A percentile compares a stretch with the other conserved stretches of the same genome.
Evolutionary conservation across 64 coral and sea anemone species (phyloP).

Genomic region (Astreopora myriophthalma): DNA sequence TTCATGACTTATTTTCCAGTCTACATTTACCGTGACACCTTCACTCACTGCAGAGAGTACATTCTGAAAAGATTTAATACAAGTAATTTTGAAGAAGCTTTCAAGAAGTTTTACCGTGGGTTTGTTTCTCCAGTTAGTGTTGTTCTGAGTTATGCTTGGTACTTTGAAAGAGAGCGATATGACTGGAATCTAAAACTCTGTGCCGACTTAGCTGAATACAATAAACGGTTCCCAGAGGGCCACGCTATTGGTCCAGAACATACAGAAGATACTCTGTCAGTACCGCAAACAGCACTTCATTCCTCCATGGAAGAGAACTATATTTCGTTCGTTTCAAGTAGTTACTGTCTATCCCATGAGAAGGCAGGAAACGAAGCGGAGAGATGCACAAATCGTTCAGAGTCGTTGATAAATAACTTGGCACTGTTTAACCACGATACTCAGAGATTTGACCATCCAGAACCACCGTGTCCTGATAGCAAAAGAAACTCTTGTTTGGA

Average conservation of each 20-base stretch:
- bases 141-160: conserved; percentile 35
- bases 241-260: conserved; percentile 18
- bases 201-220: not conserved
- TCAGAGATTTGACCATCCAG: not conserved
- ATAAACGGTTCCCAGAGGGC: not conserved
- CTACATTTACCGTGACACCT: too few species aligned
- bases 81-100: too few species aligned
- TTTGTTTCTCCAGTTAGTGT: conserved; percentile 21
- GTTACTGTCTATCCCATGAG: conserved; percentile 17
- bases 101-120: too few species aligned
- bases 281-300: conserved; percentile 59
- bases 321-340: not conserved
- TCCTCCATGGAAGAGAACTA: not conserved
- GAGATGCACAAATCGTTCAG: not conserved
- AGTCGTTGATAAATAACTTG: not conserved
- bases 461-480: conserved; percentile 6
- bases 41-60: too few species aligned
- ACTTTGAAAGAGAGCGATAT: too few species aligned
- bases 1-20: too few species aligned
- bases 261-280: not conserved
- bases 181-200: conserved; percentile 48
- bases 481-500: conserved; percentile 5
- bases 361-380: not conserved
- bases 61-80: too few species aligned
- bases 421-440: conserved; percentile 41